These are phyloP conservation scores for Stegodyphus mimosarum DNA, from an alignment of 1,140 invertebrate genomes.

Conservation along the genomic window DNA sequence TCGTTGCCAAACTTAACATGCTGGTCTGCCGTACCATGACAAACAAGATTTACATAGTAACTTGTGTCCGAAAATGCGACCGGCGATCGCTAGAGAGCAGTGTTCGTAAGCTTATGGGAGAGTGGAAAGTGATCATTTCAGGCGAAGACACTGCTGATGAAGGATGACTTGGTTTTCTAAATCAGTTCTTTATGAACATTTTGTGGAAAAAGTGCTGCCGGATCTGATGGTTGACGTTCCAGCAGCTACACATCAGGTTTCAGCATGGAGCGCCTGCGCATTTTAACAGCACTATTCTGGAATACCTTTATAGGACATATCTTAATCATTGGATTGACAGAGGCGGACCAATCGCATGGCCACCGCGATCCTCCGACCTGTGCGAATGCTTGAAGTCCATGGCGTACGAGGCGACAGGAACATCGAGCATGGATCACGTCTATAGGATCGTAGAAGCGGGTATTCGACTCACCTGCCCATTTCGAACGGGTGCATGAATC, in stretches of 20 bases:
- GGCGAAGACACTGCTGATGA: too few species aligned
- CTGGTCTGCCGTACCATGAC: too few species aligned
- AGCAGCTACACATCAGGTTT: conserved; percentile 8
- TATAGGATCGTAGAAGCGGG: too few species aligned
- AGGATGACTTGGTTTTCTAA: too few species aligned
- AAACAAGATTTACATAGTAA: too few species aligned
- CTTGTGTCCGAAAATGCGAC: too few species aligned
- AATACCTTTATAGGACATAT: conserved; percentile 47
- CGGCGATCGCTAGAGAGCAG: too few species aligned
- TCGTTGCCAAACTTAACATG: not conserved
- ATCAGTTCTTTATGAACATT: not conserved
- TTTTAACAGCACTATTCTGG: conserved; percentile 7
- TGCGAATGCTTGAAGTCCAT: not conserved
- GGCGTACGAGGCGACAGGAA: not conserved
- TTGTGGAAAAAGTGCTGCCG: conserved; percentile 19
- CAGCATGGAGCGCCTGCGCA: conserved; percentile 37
- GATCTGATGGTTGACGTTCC: conserved; percentile 1
- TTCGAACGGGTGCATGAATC: too few species aligned
- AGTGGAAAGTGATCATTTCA: too few species aligned
- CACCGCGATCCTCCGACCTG: not conserved
- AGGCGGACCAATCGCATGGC: not conserved
- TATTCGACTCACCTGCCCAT: too few species aligned
- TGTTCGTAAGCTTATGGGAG: too few species aligned
- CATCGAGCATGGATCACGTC: too few species aligned
- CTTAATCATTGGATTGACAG: not conserved